A percentile compares a stretch with the other conserved stretches of the same genome.
phyloP scores from a whole-genome alignment of 30 jellyfish, hydroid and myxozoan species.

The Clytia hemisphaerica region DNA sequence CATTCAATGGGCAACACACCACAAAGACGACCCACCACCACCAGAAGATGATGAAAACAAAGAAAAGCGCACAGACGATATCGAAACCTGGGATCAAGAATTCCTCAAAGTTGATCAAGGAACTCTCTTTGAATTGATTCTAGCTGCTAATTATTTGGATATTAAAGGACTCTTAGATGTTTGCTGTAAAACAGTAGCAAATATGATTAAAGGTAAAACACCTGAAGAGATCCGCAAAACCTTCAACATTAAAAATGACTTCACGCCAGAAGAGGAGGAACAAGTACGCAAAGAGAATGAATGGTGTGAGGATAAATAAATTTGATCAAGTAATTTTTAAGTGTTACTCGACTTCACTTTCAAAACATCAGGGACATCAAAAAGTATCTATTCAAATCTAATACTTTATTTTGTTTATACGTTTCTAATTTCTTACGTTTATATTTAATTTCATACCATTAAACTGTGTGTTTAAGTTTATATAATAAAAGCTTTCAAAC shows the following conservation, averaged over 20 bases:
- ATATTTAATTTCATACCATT: too few relatives aligned
- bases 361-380: too few relatives aligned
- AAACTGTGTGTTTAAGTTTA: too few relatives aligned
- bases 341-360: too few relatives aligned
- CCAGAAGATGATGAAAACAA: conserved; percentile 95
- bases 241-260: conserved; percentile 93
- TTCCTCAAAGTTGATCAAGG: conserved; percentile 97
- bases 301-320: conserved; percentile 89
- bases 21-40: conserved; percentile 94
- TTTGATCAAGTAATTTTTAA: too few relatives aligned
- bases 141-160: conserved; percentile 97
- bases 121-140: conserved; percentile 78
- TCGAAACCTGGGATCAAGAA: conserved; percentile 99
- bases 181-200: conserved; percentile 95
- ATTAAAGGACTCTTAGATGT: conserved; percentile 91
- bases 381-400: too few relatives aligned
- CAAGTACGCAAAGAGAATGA: conserved; percentile 96
- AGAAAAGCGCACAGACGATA: conserved; percentile 72
- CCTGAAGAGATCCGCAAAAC: conserved; percentile 97
- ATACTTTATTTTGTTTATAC: too few relatives aligned
- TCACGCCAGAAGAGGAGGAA: conserved; percentile 99
- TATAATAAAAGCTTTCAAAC: too few relatives aligned
- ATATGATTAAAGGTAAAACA: conserved; percentile 97
- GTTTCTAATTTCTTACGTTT: too few relatives aligned
- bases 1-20: conserved; percentile 92